phyloP scores from a whole-genome alignment of 2,888 invertebrate species.

The Notodonta ziczac region DNA sequence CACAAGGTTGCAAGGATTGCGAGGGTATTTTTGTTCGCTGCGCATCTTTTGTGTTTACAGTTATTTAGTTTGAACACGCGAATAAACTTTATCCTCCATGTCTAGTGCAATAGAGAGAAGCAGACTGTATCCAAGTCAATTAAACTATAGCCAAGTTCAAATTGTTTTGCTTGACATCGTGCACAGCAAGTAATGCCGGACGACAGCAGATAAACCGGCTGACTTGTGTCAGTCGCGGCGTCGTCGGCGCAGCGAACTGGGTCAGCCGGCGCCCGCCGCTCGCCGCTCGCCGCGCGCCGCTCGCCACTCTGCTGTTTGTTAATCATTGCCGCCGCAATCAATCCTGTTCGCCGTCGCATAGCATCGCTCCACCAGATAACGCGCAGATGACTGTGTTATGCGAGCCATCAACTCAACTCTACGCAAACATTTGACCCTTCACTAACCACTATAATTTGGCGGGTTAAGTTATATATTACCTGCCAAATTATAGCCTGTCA shows the following conservation, averaged over 20 bases:
- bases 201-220: not conserved
- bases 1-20: not conserved
- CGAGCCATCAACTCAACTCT: not conserved
- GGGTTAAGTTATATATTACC: not conserved
- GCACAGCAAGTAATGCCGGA: not conserved
- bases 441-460: not conserved
- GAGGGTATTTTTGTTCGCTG: not conserved
- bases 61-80: no score
- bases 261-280: not conserved
- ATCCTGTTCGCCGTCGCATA: not conserved
- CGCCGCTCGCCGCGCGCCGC: not conserved
- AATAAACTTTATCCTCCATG: no score
- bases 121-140: no score
- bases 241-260: not conserved
- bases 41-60: not conserved
- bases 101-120: no score
- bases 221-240: not conserved
- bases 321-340: not conserved
- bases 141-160: not conserved
- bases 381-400: not conserved
- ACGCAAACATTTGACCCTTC: conserved; percentile 1
- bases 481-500: not conserved
- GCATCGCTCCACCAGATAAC: not conserved
- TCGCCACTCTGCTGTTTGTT: not conserved
- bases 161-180: not conserved